Conservation (phyloP, 23 tunicate genomes). For the Botrylloides violaceus region DNA sequence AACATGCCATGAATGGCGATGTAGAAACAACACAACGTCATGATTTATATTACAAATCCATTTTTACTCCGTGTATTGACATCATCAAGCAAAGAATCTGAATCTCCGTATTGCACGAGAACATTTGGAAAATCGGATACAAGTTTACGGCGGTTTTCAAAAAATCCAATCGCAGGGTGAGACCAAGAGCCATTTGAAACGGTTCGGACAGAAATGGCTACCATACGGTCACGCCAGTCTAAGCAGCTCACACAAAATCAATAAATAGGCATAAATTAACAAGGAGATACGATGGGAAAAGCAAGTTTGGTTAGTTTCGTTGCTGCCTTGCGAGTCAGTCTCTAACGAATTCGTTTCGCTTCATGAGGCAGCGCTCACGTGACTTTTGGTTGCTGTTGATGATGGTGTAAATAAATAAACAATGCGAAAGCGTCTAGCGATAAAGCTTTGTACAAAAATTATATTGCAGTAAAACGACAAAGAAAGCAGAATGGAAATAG, state of each 20-base stretch:
- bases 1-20: too few relatives aligned
- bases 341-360: too few relatives aligned
- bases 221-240: too few relatives aligned
- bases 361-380: too few relatives aligned
- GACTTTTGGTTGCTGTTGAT: not conserved
- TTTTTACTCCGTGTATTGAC: slow-evolving; percentile 29
- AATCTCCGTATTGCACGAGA: slow-evolving; percentile 31
- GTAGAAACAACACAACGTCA: too few relatives aligned
- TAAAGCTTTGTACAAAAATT: not conserved
- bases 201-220: not conserved
- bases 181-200: not conserved
- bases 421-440: not conserved
- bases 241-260: not conserved
- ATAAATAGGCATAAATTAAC: not conserved
- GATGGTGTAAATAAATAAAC: not conserved
- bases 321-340: not conserved
- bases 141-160: too few relatives aligned
- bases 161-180: not conserved
- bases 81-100: slow-evolving; percentile 19
- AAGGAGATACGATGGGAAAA: not conserved
- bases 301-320: not conserved
- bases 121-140: not conserved
- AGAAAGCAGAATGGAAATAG: not conserved
- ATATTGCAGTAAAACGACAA: not conserved
- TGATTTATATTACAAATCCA: not conserved